phyloP scores from a whole-genome alignment of 2,113 vertebrate species.

The Fulica atra region DNA sequence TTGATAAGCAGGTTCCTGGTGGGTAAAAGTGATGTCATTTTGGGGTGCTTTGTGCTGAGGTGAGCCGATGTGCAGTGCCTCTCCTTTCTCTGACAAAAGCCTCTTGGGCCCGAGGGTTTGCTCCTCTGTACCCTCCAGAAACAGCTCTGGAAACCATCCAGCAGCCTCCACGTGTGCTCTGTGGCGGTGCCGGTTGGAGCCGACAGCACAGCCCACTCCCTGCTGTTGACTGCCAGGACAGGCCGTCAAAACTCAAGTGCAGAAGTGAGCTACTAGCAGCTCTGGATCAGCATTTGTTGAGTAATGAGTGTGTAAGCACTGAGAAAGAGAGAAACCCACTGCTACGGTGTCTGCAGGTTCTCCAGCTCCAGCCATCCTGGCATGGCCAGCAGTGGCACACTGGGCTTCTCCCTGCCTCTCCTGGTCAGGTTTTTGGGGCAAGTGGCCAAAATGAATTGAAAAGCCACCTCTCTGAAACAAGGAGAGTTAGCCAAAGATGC shows the following conservation, averaged over 20 bases:
- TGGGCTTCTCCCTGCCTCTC: not conserved
- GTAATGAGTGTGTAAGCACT: not conserved
- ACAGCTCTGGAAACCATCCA: not conserved
- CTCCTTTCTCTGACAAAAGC: not conserved
- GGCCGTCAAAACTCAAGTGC: not conserved
- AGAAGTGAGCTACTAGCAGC: accelerated
- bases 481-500: not conserved
- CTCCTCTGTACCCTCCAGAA: not conserved
- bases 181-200: accelerated
- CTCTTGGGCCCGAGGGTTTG: not conserved
- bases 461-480: not conserved
- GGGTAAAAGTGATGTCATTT: not conserved
- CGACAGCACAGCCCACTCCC: no score
- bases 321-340: no score
- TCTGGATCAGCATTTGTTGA: not conserved
- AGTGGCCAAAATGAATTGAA: not conserved
- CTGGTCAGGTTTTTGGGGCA: not conserved
- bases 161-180: no score
- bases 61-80: accelerated
- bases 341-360: accelerated
- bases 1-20: not conserved
- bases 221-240: accelerated
- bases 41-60: not conserved
- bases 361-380: not conserved
- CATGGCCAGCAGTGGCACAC: not conserved